phyloP scores from a whole-genome alignment of 2,113 vertebrate species.

The Ictalurus furcatus region DNA sequence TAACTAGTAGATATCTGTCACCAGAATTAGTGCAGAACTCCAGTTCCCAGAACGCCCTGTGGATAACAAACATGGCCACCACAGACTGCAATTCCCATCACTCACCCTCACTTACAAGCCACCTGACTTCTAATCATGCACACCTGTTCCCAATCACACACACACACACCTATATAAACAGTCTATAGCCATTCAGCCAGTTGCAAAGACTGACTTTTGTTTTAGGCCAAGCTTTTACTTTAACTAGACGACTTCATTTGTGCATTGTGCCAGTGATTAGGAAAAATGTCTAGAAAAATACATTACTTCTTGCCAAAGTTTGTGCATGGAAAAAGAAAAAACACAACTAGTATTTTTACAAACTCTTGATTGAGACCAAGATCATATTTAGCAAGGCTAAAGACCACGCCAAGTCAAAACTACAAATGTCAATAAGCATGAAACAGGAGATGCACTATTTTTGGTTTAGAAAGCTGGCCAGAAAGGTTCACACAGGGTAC shows the following conservation, averaged over 20 bases:
- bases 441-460: not conserved
- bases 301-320: not conserved
- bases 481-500: not conserved
- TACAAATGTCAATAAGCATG: not conserved
- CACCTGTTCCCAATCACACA: not conserved
- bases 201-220: too few relatives aligned
- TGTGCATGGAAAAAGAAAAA: not conserved
- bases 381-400: not conserved
- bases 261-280: not conserved
- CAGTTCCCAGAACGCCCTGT: not conserved
- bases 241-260: not conserved
- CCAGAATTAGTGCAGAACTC: not conserved
- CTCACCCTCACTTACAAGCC: not conserved
- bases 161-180: not conserved
- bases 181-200: not conserved
- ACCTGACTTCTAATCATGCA: not conserved
- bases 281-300: not conserved
- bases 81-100: not conserved
- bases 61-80: not conserved
- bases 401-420: not conserved
- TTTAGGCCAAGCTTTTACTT: not conserved
- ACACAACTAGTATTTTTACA: not conserved
- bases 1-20: not conserved
- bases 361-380: too few relatives aligned
- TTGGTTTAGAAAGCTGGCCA: not conserved